Base-by-base conservation (phyloP, 2,888 invertebrate species). In the Acleris laterana region DNA sequence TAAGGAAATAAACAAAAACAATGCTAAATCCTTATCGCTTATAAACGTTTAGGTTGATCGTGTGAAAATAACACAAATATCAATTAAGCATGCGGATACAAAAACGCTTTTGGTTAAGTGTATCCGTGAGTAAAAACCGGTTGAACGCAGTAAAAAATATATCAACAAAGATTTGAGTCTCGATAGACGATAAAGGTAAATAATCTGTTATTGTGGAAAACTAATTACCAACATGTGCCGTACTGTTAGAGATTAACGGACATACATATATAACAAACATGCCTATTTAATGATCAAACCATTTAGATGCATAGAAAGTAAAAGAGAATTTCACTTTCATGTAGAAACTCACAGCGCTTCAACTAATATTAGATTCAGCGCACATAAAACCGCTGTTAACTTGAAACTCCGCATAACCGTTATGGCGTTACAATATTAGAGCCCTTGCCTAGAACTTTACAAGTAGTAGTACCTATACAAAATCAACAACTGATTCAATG, bases 51-150 rank as follows among this genome's bases (percentile, higher is more conserved):
- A 66, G 72, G 74, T 76, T 72, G 75, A 73, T 72, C 75, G 76
- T 79, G 79, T 72, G 79, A 74, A 75, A 65, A 38, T 58, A 65
- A 71, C 70, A 79, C 73, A 80, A 74, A 79, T 68, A 75, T 62
- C 76, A 76, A 83, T 79, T 82, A 76, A 73, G 64, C 75, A 78
- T 68, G 72, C 80, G 81, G 83, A 84, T 77, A 74, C 74, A 72
- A 71, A 68, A 70, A 73, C 73, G 49, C 48, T 60, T 48, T 65
- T 61, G 17, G 52, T 59, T 46, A 44, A 65, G 52, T 71, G 71
- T 72, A 73, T 74, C 72, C 75, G 76, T 73, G 79, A 75, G 74
- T 74, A 75, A 57, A 74, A 77, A 77, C 76, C 72, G 67, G 73
- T 74, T 73, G 68, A 70, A 67, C 64, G 69, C 68, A 68, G 70